phyloP scores from a whole-genome alignment of 2,113 vertebrate genomes.

The Progne subis region DNA sequence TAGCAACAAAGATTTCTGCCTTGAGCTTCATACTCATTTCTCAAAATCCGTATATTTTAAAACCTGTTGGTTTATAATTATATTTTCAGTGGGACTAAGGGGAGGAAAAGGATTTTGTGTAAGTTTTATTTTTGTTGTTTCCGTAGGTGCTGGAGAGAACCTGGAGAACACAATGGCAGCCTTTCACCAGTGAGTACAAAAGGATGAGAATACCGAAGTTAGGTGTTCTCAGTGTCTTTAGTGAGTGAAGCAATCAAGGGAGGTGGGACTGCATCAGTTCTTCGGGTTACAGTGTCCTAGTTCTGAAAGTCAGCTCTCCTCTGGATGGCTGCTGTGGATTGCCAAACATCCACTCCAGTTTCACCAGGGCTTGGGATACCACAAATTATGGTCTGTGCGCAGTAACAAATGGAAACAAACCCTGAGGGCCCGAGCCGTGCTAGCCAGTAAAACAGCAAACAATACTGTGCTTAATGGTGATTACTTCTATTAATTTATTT shows the following conservation, averaged over 20 bases:
- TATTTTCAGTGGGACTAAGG: neutral
- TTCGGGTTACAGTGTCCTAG: neutral
- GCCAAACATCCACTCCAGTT: neutral
- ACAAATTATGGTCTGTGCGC: neutral
- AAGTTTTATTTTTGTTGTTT: conserved; percentile 11
- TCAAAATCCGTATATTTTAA: neutral
- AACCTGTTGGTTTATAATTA: neutral
- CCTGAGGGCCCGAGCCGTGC: neutral
- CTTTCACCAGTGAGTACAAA: conserved; percentile 91
- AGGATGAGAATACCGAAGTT: neutral
- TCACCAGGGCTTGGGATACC: neutral
- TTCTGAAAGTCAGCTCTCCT: neutral
- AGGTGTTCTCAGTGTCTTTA: neutral
- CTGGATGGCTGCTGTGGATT: neutral
- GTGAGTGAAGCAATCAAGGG: neutral
- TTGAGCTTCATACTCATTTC: neutral
- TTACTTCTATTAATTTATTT: neutral
- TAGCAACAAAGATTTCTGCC: neutral
- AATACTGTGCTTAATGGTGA: neutral
- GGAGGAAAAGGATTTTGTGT: neutral
- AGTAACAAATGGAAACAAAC: neutral
- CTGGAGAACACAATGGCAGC: conserved; percentile 97
- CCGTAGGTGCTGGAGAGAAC: conserved; percentile 93
- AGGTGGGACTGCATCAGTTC: neutral
- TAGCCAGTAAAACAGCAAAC: neutral